A percentile compares a stretch with the other conserved stretches of the same genome.
phyloP scores from a whole-genome alignment of 1,140 invertebrate genomes.

The Monomorium pharaonis region DNA sequence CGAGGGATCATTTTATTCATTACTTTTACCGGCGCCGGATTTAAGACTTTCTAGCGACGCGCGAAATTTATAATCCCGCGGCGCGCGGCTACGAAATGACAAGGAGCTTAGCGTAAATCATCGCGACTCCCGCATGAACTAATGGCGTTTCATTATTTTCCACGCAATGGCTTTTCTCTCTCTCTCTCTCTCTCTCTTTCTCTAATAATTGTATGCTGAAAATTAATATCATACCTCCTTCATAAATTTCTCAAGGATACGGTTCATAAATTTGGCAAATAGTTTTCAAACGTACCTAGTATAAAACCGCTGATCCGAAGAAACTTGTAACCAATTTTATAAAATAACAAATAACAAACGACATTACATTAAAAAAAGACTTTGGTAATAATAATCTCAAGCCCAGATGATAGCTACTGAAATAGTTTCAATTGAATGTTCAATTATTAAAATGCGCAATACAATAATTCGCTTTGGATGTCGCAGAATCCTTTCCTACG shows the following conservation, averaged over 20 bases:
- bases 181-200: not conserved
- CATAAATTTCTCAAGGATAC: not conserved
- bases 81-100: slow-evolving; percentile 28
- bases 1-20: slow-evolving; percentile 59
- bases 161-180: not conserved
- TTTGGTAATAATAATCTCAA: no score
- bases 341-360: not conserved
- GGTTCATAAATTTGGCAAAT: not conserved
- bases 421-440: no score
- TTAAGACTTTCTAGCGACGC: slow-evolving; percentile 42
- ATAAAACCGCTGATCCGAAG: not conserved
- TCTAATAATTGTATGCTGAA: not conserved
- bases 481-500: not conserved
- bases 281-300: not conserved
- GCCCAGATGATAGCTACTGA: no score
- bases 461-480: not conserved
- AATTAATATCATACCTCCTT: not conserved
- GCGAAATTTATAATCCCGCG: slow-evolving; percentile 57
- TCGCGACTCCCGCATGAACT: not conserved
- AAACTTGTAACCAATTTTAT: not conserved
- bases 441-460: not conserved
- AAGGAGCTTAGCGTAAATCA: slow-evolving; percentile 42
- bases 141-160: slow-evolving; percentile 19
- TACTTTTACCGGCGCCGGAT: slow-evolving; percentile 30
- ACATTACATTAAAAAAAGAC: no score